phyloP scores from a whole-genome alignment of 2,113 vertebrate species.

The Anarhynchus alexandrinus region DNA sequence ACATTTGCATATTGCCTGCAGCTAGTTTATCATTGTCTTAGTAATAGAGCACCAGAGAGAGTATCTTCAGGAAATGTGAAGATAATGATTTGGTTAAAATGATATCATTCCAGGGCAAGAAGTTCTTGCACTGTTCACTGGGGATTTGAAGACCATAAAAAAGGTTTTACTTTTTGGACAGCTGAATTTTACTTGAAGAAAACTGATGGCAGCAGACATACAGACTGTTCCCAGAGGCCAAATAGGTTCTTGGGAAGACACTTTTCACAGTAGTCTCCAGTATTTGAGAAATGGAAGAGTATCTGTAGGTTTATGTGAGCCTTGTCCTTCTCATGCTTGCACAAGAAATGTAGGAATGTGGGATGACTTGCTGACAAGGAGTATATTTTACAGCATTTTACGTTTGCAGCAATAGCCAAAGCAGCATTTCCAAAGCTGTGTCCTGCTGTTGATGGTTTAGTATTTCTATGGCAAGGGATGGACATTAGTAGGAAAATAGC shows the following conservation, averaged over 20 bases:
- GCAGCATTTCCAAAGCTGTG: neutral
- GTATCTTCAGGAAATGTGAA: neutral
- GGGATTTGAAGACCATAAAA: neutral
- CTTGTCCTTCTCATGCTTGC: neutral
- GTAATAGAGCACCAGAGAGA: neutral
- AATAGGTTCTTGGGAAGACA: neutral
- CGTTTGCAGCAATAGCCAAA: neutral
- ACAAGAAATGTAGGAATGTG: neutral
- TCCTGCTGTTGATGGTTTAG: neutral
- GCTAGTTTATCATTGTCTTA: neutral
- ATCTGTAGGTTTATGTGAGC: neutral
- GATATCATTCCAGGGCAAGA: neutral
- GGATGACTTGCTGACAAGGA: neutral
- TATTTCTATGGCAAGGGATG: neutral
- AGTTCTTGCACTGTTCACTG: neutral
- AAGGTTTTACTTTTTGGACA: neutral
- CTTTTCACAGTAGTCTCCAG: neutral
- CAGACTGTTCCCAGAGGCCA: neutral
- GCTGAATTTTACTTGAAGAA: conserved; percentile 5
- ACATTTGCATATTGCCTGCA: neutral
- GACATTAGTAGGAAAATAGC: neutral
- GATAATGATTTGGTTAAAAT: neutral
- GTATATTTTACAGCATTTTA: neutral
- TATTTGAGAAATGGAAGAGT: neutral
- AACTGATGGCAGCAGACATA: neutral